Evolutionary conservation across 2,113 vertebrate species (phyloP).

Genomic region (Sorex fumeus): DNA sequence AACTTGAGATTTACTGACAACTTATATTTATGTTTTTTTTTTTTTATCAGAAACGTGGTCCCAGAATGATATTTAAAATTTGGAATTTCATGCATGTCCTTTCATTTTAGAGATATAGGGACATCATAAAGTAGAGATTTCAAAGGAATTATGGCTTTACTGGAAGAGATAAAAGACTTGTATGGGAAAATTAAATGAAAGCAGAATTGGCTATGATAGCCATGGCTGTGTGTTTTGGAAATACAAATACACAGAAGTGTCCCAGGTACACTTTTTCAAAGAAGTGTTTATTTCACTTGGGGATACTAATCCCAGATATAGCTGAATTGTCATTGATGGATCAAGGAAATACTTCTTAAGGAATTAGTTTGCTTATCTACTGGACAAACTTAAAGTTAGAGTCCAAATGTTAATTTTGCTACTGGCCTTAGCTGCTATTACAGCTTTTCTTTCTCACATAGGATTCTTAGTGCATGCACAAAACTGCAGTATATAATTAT

Average conservation of each 20-base stretch:
- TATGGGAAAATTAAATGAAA: background rate
- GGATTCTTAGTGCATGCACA: background rate
- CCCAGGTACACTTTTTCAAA: background rate
- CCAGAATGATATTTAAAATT: constrained; percentile 48
- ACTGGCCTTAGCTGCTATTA: background rate
- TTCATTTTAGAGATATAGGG: background rate
- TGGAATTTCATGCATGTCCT: background rate
- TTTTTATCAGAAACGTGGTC: background rate
- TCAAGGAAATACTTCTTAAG: background rate
- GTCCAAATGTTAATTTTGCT: background rate
- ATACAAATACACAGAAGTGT: background rate
- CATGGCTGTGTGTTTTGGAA: background rate
- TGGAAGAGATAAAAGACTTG: background rate
- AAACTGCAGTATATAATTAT: background rate
- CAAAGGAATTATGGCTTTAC: background rate
- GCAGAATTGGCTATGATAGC: background rate
- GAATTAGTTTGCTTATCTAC: background rate
- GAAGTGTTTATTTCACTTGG: background rate
- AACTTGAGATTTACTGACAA: constrained; percentile 64
- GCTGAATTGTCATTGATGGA: background rate
- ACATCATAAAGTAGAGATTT: background rate
- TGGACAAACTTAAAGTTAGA: background rate
- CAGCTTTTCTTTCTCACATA: background rate
- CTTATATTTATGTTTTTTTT: constrained; percentile 63
- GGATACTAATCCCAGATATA: background rate